A percentile compares a stretch with the other conserved stretches of the same genome.
Conservation (phyloP, 2,888 invertebrate genomes). For the Netelia inedita region DNA sequence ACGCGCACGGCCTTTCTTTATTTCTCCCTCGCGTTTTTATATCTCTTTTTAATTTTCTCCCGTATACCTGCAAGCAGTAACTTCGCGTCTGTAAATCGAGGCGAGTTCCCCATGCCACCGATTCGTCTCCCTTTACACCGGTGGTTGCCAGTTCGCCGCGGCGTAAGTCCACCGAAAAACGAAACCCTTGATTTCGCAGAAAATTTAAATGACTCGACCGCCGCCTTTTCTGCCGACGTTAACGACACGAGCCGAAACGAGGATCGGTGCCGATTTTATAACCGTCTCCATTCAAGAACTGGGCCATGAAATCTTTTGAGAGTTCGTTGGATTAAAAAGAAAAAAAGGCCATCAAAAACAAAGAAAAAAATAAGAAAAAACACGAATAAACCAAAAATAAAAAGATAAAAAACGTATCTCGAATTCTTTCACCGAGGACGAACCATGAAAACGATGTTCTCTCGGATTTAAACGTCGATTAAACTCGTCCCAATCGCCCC, state of each 20-base stretch:
- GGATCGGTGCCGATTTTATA: conserved; percentile 17
- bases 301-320: conserved; percentile 29
- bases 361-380: neutral
- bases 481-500: too few species aligned
- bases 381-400: neutral
- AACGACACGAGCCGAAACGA: conserved; percentile 9
- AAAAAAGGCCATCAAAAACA: neutral
- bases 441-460: too few species aligned
- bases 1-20: conserved; percentile 17
- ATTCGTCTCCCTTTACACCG: neutral
- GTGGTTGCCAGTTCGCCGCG: neutral
- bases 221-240: neutral
- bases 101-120: neutral
- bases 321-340: conserved; percentile 2
- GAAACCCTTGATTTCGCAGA: conserved; percentile 42
- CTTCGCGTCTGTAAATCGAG: conserved; percentile 29
- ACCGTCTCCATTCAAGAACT: conserved; percentile 18
- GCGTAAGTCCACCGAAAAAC: neutral
- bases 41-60: conserved; percentile 10
- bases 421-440: too few species aligned
- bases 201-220: conserved; percentile 2
- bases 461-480: too few species aligned
- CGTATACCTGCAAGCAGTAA: neutral
- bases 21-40: conserved; percentile 10
- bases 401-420: too few species aligned